A percentile compares a stretch with the other conserved stretches of the same genome.
phyloP scores from a whole-genome alignment of 2,113 vertebrate genomes.

The Chloropsis hardwickii region DNA sequence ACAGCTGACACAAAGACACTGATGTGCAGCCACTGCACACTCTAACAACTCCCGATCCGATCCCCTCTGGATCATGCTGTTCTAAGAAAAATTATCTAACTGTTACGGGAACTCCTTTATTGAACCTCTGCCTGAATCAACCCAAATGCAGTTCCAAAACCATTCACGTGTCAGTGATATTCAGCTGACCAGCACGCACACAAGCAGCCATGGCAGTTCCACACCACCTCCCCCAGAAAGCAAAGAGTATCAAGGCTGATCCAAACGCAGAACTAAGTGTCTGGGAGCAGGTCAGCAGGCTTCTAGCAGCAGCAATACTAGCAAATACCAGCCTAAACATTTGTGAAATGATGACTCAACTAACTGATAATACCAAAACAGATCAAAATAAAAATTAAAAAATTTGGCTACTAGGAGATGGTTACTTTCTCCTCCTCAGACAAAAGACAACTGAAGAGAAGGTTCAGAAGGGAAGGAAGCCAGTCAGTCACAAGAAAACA shows the following conservation, averaged over 20 bases:
- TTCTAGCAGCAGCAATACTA: not conserved
- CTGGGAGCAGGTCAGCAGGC: not conserved
- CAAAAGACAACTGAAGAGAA: not conserved
- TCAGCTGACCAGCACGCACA: not conserved
- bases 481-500: not conserved
- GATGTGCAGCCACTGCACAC: not conserved
- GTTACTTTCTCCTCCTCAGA: not conserved
- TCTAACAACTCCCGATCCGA: not conserved
- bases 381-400: not conserved
- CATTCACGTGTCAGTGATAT: not conserved
- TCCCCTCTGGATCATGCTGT: not conserved
- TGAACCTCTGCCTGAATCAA: not conserved
- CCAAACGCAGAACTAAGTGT: not conserved
- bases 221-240: not conserved
- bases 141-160: not conserved
- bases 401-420: not conserved
- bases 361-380: not conserved
- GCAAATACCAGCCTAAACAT: not conserved
- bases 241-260: not conserved
- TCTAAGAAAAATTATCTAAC: not conserved
- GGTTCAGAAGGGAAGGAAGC: not conserved
- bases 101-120: not conserved
- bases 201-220: not conserved
- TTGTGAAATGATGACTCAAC: not conserved
- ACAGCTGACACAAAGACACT: accelerated